phyloP scores from a whole-genome alignment of 2,113 vertebrate genomes.

The Epinephelus cyanopodus region DNA sequence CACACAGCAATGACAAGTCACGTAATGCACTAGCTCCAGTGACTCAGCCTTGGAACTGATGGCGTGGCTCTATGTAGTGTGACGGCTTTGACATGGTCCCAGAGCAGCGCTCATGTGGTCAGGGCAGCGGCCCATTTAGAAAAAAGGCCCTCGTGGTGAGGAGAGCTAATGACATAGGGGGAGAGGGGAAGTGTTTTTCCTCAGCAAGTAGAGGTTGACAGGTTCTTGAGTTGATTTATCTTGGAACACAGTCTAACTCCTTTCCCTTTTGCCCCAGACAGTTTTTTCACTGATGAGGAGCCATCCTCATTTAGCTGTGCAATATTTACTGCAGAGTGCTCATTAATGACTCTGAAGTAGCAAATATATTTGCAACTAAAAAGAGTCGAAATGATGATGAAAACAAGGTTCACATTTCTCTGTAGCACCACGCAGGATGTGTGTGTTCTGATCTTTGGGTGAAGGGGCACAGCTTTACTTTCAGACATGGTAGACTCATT shows the following conservation, averaged over 20 bases:
- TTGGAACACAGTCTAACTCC: constrained; percentile 30
- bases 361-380: constrained; percentile 53
- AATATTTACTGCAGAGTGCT: constrained; percentile 61
- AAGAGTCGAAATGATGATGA: constrained; percentile 44
- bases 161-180: constrained; percentile 44
- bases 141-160: constrained; percentile 7
- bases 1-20: constrained; percentile 48
- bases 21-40: constrained; percentile 42
- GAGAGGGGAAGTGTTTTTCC: constrained; percentile 33
- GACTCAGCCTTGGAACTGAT: constrained; percentile 54
- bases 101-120: constrained; percentile 47
- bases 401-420: constrained; percentile 36
- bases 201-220: constrained; percentile 28
- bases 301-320: constrained; percentile 59
- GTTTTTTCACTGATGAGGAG: constrained; percentile 60
- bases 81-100: constrained; percentile 56
- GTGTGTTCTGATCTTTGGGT: background rate
- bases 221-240: constrained; percentile 35
- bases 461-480: constrained; percentile 27
- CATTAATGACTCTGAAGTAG: constrained; percentile 60
- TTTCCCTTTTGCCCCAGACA: constrained; percentile 53
- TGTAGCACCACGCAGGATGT: background rate
- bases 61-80: constrained; percentile 56
- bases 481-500: constrained; percentile 9
- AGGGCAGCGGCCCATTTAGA: constrained; percentile 43